Evolutionary conservation across 1,140 invertebrate genomes (phyloP), one percentile per base, ranked within the genome.

Genomic region (Cyrtorhinus lividipennis): DNA sequence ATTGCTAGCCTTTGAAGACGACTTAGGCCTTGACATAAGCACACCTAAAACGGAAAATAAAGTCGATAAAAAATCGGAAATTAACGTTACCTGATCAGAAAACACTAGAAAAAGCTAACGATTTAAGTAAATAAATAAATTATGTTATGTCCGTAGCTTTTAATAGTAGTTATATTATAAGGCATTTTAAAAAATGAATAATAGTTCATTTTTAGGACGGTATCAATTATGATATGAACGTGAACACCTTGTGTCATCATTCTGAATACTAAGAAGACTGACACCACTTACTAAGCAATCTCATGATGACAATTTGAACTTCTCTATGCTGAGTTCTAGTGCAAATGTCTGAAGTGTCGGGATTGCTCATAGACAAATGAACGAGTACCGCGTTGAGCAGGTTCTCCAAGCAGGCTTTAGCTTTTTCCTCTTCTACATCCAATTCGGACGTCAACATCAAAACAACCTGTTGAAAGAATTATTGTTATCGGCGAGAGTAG

Each of bases 361-460:
- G 75, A 56, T 78, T 79, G 59, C 81, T 80, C 69, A 93, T 85
- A 68, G 90, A 81, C 22, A 96, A 73, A 71, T 93, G 88, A 13
- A 81, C 79, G 0, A 93, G 81, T 0, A 95, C 73, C 0, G 84
- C 79, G 45, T 80, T 78, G 0, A 96, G 76, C 8, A 95, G 75
- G 5, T 79, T 78, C 66, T 91, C 86, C 0, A 95, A 75, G 25
- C 86, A 86, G 0, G 78, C 76, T 67, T 83, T 81, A 68, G 95
- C 91, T 53, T 83, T 80, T 66, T 92, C 90, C 13, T 86, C 83
- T 69, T 83, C 83, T 2, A 85, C 85, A 73, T 95, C 91, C 8
- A 96, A 77, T 74, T 96, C 92, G 48, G 85, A 84, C 2, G 91
- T 90, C 25, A 97, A 76, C 84, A 95, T 93, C 2, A 95, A 76